Base-by-base conservation (phyloP, 2,797 vertebrate genomes). In the Sebastes wilsoni region DNA sequence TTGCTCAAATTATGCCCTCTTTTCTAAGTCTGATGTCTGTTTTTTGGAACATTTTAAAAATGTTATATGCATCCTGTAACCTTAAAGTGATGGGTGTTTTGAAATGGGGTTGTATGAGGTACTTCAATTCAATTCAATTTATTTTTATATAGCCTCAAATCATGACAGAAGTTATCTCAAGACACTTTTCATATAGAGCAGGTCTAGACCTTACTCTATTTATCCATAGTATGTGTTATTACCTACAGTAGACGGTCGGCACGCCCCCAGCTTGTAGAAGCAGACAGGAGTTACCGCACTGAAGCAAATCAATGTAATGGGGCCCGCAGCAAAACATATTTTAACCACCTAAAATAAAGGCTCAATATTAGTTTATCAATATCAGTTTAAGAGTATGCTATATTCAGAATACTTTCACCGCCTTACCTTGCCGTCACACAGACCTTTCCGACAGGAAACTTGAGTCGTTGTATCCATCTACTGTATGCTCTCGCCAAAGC, bases 191-290 rank as follows among this genome's bases (percentile, higher is more conserved):
- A 49, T 49, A 49, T 20, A 49, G 0, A 49, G 46, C 46, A 20
- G 7, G 46, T 2, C 46, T 49, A 49, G 0, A 49, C 46, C 16
- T 6, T 49, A 46, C 14, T 46, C 16, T 46, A 49, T 49, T 16
- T 49, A 49, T 54, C 49, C 49, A 54, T 54, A n/a, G 20, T 54
- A n/a, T n/a, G 49, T 52, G 49, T n/a, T n/a, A 46, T 46, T 46
- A 42, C 38, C 38, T 16, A 16, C 0, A 42, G 38, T 7, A 18
- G 42, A 46, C 1, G 42, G 42, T 46, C 6, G 16, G 42, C 42
- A 18, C 0, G 42, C 3, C 42, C 16, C 42, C 14, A 49, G 46
- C 0, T 46, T 46, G 16, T 0, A 46, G 42, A 46, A 46, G 18
- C 42, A 49, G 7, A 49, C 42, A 18, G 46, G 3, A 49, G 46